These are phyloP conservation scores for Ligdia adustata DNA, from an alignment of 2,888 invertebrate species.

Conservation along the genomic window DNA sequence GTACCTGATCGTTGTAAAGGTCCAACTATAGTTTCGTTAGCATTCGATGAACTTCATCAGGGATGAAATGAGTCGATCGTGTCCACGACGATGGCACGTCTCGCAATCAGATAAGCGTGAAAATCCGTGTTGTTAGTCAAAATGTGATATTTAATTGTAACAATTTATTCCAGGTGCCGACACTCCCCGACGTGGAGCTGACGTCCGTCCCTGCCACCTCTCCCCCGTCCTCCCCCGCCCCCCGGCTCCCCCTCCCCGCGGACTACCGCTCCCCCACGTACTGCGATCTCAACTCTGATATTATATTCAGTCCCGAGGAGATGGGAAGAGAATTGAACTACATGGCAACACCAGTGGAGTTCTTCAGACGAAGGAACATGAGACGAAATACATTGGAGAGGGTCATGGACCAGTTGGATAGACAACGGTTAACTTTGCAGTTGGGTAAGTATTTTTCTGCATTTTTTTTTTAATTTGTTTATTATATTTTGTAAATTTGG, in stretches of 20 bases:
- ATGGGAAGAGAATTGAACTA: slow-evolving; percentile 58
- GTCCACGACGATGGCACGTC: too few relatives aligned
- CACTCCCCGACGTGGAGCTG: slow-evolving; percentile 67
- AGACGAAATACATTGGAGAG: slow-evolving; percentile 56
- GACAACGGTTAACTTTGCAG: slow-evolving; percentile 62
- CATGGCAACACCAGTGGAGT: slow-evolving; percentile 58
- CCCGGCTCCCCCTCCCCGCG: slow-evolving; percentile 24
- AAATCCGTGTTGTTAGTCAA: too few relatives aligned
- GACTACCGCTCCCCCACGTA: slow-evolving; percentile 62
- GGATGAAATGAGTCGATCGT: too few relatives aligned
- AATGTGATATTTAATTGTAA: too few relatives aligned
- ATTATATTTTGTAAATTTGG: too few relatives aligned
- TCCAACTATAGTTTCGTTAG: too few relatives aligned
- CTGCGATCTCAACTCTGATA: slow-evolving; percentile 54
- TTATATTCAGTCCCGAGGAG: slow-evolving; percentile 53
- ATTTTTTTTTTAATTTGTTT: too few relatives aligned
- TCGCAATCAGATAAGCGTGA: too few relatives aligned
- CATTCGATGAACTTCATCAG: too few relatives aligned
- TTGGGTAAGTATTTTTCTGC: slow-evolving; percentile 39
- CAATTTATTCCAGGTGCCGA: slow-evolving; percentile 59
- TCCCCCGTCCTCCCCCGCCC: neutral
- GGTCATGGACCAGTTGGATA: slow-evolving; percentile 54
- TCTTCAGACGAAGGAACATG: slow-evolving; percentile 46
- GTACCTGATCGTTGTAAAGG: too few relatives aligned
- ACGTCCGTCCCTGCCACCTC: slow-evolving; percentile 19